Base-by-base conservation (phyloP, 2,888 invertebrate species). In the Pammene fasciana region DNA sequence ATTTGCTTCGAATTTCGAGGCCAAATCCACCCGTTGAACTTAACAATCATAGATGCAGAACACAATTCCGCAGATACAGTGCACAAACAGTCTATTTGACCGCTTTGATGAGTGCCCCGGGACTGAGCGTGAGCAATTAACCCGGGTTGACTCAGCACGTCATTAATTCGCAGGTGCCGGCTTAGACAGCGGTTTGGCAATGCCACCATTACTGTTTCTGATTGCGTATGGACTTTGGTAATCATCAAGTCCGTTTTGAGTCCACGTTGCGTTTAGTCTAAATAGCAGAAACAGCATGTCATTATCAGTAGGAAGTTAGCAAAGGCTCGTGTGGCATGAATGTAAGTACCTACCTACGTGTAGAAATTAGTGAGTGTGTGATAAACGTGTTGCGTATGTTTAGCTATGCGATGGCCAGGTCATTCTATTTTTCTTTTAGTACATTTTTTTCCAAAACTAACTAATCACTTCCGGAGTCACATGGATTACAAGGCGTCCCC, bases 141-240 rank as follows among this genome's bases (percentile, higher is more conserved):
- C 78, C 74, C 70, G 71, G 75, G 84, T 83, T 85, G 86, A 86
- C 82, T 86, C 87, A 82, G 86, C 85, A 72, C 76, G 79, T 85
- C 82, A 86, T 86, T 87, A 85, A 85, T 86, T 86, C 80, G 82
- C 83, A 82, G 79, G 76, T 77, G 79, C 81, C 13, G 60, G 82
- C 82, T 82, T 83, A 76, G 77, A 77, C 73, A 75, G 73, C 76
- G 75, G 83, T 82, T 84, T 82, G 79, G 80, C 80, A 78, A 81
- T 76, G 78, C 75, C 56, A 45, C 64, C 68, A 68, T 68, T 68
- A 68, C 68, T 57, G 68, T 64, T 68, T 65, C 68, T 64, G 68
- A 68, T 68, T 68, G 68, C 64, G 68, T 68, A 59, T 59, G 48
- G 64, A 68, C 64, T 65, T 43, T 34, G n/a, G 43, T 68, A 52